phyloP scores from a whole-genome alignment of 2,888 invertebrate species.

The Pristionchus fissidentatus region DNA sequence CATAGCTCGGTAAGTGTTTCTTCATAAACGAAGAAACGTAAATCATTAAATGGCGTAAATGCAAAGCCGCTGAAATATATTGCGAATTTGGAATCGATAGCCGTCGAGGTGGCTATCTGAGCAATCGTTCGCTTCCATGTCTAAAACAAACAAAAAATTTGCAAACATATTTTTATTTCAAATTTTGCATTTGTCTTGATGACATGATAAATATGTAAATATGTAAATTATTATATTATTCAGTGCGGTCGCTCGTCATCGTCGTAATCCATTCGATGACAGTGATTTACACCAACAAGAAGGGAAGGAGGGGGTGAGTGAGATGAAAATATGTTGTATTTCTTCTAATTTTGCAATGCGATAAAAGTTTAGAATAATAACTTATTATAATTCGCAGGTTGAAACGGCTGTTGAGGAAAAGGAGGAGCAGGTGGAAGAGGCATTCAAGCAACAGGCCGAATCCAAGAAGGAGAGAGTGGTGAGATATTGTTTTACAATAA shows the following conservation, averaged over 20 bases:
- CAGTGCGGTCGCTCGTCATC: not conserved
- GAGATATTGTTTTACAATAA: no score
- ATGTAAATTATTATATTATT: not conserved
- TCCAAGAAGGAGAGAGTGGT: conserved; percentile 16
- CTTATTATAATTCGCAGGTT: not conserved
- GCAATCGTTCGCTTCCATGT: no score
- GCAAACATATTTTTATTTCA: no score
- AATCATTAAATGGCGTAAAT: no score
- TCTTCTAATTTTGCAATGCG: not conserved
- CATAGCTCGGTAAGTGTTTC: conserved; percentile 15
- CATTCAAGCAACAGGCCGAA: not conserved
- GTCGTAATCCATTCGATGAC: conserved; percentile 28
- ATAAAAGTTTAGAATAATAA: not conserved
- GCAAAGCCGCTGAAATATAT: no score
- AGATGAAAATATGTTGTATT: not conserved
- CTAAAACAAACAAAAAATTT: no score
- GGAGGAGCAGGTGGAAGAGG: conserved; percentile 38
- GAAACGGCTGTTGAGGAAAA: conserved; percentile 31
- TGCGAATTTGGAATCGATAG: no score
- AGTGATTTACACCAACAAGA: not conserved
- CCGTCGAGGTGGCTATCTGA: no score
- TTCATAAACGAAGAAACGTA: no score
- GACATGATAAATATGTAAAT: no score
- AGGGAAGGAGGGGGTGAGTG: not conserved
- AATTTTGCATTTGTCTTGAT: no score